A percentile compares a stretch with the other conserved stretches of the same genome.
Evolutionary conservation across 2,797 vertebrate genomes (phyloP).

Genomic region (Merluccius polli): DNA sequence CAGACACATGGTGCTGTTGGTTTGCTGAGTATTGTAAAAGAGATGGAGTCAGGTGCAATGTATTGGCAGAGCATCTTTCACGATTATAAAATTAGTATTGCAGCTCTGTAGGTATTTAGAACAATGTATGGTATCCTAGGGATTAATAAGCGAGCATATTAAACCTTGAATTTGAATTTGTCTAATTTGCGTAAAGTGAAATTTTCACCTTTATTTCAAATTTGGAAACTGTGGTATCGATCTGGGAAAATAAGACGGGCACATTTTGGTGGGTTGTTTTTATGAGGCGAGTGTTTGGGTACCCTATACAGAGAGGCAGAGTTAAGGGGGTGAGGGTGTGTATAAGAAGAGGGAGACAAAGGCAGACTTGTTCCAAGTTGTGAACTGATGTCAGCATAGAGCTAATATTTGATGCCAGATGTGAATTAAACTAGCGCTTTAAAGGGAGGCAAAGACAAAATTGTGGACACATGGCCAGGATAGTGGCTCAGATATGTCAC

Average conservation of each 20-base stretch:
- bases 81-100: too few relatives aligned
- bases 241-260: not conserved
- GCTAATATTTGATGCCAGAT: slow-evolving; percentile 39
- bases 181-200: not conserved
- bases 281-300: not conserved
- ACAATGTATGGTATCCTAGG: too few relatives aligned
- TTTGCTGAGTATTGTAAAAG: too few relatives aligned
- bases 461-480: not conserved
- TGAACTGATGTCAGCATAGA: slow-evolving; percentile 42
- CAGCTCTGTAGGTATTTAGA: too few relatives aligned
- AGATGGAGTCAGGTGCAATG: too few relatives aligned
- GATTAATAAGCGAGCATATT: too few relatives aligned
- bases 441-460: slow-evolving; percentile 21
- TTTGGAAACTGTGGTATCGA: not conserved
- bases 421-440: slow-evolving; percentile 40
- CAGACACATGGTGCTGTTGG: too few relatives aligned
- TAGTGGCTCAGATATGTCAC: not conserved
- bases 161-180: too few relatives aligned
- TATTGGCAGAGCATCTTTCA: too few relatives aligned
- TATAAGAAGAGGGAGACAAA: slow-evolving; percentile 40
- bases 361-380: slow-evolving; percentile 43
- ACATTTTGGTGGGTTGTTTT: not conserved
- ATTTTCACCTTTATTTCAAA: not conserved
- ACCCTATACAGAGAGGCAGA: slow-evolving; percentile 20
- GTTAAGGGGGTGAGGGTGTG: not conserved